Base-by-base conservation (phyloP, 2,888 invertebrate genomes). In the Synergus itoensis region DNA sequence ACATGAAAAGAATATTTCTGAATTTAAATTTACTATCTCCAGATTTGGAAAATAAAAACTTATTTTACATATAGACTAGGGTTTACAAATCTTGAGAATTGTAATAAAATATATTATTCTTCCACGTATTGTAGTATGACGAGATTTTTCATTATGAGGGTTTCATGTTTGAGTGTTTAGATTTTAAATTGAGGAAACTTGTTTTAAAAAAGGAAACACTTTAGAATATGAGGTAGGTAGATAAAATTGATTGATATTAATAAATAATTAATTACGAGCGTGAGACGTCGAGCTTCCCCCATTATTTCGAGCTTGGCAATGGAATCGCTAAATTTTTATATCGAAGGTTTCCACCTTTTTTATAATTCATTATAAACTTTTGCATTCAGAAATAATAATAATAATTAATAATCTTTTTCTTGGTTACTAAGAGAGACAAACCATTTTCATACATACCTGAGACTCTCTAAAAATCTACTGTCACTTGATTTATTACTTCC, bases 1-100 rank as follows among this genome's bases (percentile, higher is more conserved):
- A 60, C 21, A 12, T 5, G 12, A 11, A n/a, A 43, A 11, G 40
- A 64, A 9, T 1, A 21, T 45, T 67, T 14, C n/a, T 43, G 67
- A 67, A 67, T 67, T 43, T 28, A 14, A 69, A 73, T 45, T 28
- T 53, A 16, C 48, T 36, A 36, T 53, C 53, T 73, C 40, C 53
- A 21, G n/a, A 9, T 11, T 53, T 53, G 28, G 73, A 40, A n/a
- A 36, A 28, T 28, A 36, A 53, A 73, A 73, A 53, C 36, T 8
- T 69, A 69, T 28, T 45, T 69, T 21, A 9, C 48, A 45, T 9
- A 36, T 45, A 65, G n/a, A 41, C n/a, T 64, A 16, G n/a, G 43
- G 40, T 9, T 41, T 65, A 41, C 11, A 18, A 53, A 36, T 73
- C 3, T 53, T 48, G 11, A 21, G 4, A 1, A 69, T 73, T 48